Evolutionary conservation across 2,797 vertebrate species (phyloP), one percentile per base, ranked within the genome.

Genomic region (Chrosomus eos): DNA sequence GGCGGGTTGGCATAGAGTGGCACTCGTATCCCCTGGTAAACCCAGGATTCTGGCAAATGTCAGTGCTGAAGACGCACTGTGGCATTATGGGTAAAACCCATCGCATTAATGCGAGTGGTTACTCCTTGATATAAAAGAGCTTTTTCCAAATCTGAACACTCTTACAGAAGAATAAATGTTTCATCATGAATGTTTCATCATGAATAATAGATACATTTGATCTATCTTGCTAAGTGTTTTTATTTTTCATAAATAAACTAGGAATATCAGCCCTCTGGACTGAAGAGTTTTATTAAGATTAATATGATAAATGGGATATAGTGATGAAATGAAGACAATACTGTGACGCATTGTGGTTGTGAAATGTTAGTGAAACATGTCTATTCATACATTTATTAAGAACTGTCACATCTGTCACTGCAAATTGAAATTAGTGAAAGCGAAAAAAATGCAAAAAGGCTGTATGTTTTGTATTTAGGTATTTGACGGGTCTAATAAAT

Each of bases 1-100:
- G 28, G 85, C 81, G 85, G 86, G 75, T 45, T 92, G 91, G 89
- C 91, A 88, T 60, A 48, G 53, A 23, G 1, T 75, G 68, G 14
- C 7, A 82, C 48, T 16, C 82, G 5, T 74, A 66, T 81, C 67
- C 78, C 21, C 14, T 38, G 23, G 55, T 53, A 72, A 74, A 26
- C 33, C 80, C 58, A 84, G 64, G 73, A 77, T 70, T 43, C 82
- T 84, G 82, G 73, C 82, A 84, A 45, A 84, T 36, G 33, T 40
- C 45, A 77, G 40, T 21, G 33, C 73, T 76, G 45, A 66, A 68
- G 45, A 40, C 8, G 4, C 36, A 1, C 48, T 58, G 36, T 7
- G 64, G 48, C 36, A 80, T 67, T 36, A 76, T 76, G 72, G 60
- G 28, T 55, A 31, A 60, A 81, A 26, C 60, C 18, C 9, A 51